Evolutionary conservation across 2,797 vertebrate genomes (phyloP).

Genomic region (Triplophysa bombifrons): DNA sequence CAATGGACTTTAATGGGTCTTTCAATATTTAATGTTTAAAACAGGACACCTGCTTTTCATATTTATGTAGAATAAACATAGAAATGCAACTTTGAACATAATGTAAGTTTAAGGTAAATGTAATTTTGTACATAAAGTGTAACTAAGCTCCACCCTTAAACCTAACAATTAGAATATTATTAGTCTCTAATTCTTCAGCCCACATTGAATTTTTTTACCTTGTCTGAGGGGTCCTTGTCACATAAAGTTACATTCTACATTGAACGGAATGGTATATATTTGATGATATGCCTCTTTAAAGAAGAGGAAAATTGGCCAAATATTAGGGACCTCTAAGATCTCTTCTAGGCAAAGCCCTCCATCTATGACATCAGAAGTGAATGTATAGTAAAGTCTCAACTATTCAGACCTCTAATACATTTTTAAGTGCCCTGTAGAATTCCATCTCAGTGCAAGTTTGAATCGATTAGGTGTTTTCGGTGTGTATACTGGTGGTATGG

Average conservation of each 20-base stretch:
- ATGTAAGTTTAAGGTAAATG: too few species aligned
- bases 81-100: too few species aligned
- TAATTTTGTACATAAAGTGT: too few species aligned
- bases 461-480: conserved; percentile 48
- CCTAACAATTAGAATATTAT: too few species aligned
- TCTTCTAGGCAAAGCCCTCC: too few species aligned
- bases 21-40: too few species aligned
- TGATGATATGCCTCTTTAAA: neutral
- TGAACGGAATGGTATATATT: neutral
- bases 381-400: neutral
- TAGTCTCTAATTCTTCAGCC: too few species aligned
- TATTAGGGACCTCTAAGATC: too few species aligned
- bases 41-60: too few species aligned
- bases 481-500: conserved; percentile 8
- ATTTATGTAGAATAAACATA: too few species aligned
- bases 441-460: conserved; percentile 21
- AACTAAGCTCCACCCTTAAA: too few species aligned
- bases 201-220: neutral
- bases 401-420: conserved; percentile 32
- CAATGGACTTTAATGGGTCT: too few species aligned
- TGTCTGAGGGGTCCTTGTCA: neutral
- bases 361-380: conserved; percentile 13
- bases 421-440: conserved; percentile 31
- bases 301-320: neutral
- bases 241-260: neutral